These are phyloP conservation scores for Myxocyprinus asiaticus DNA, from an alignment of 2,113 vertebrate species.

Conservation along the genomic window DNA sequence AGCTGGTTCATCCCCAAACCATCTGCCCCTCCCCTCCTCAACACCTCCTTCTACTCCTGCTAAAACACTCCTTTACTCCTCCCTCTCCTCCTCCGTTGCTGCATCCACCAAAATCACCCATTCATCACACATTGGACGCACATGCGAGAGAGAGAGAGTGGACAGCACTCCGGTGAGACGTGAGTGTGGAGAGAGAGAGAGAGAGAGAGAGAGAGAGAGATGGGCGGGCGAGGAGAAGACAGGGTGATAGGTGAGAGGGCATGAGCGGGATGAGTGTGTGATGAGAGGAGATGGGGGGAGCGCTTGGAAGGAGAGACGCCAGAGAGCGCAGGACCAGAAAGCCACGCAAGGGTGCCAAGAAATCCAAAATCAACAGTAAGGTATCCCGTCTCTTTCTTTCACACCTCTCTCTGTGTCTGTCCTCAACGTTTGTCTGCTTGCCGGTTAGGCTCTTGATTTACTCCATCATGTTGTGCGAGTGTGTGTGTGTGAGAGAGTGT, in stretches of 20 bases:
- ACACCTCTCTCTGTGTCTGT: conserved; percentile 44
- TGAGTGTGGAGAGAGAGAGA: conserved; percentile 38
- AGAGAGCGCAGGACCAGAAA: conserved; percentile 68
- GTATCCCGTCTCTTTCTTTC: conserved; percentile 65
- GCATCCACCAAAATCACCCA: conserved; percentile 67
- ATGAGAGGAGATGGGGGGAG: conserved; percentile 75
- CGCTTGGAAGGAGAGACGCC: conserved; percentile 73
- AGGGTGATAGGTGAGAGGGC: conserved; percentile 44
- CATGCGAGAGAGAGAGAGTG: conserved; percentile 36
- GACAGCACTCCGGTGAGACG: conserved; percentile 56
- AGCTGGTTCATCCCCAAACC: conserved; percentile 35
- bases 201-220: conserved; percentile 37
- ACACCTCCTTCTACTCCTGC: neutral
- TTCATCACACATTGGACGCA: conserved; percentile 52
- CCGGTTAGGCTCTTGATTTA: too few species aligned
- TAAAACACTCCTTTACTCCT: conserved; percentile 48
- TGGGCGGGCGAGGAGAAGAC: conserved; percentile 26
- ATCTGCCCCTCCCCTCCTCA: conserved; percentile 37
- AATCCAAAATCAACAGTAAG: conserved; percentile 80
- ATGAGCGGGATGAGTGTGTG: conserved; percentile 53
- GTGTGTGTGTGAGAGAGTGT: conserved; percentile 34
- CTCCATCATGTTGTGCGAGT: conserved; percentile 7
- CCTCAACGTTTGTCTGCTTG: conserved; percentile 20
- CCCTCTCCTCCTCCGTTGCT: conserved; percentile 54
- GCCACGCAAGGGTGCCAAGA: conserved; percentile 63